Percentiles rank a stretch among this genome's conserved stretches.
phyloP scores from a whole-genome alignment of 35 echinoderm and acorn worm genomes.

The Eucidaris tribuloides region DNA sequence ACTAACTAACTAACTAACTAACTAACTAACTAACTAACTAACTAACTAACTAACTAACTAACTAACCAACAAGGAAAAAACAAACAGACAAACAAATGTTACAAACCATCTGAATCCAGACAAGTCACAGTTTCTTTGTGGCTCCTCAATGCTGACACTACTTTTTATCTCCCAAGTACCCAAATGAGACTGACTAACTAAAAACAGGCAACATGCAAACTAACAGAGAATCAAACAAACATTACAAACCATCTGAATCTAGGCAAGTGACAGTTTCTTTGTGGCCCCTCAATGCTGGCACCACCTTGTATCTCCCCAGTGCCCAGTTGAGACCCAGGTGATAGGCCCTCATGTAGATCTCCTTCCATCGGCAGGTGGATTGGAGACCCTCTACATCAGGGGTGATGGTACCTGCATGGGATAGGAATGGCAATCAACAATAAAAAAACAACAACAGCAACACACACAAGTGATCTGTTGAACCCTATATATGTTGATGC shows the following conservation, averaged over 20 bases:
- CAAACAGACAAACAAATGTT: too few relatives aligned
- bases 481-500: too few relatives aligned
- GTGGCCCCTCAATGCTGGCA: constrained; percentile 53
- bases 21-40: neutral
- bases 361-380: constrained; percentile 65
- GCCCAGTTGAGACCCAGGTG: constrained; percentile 63
- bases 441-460: too few relatives aligned
- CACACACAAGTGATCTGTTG: too few relatives aligned
- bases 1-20: neutral
- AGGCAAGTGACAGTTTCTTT: constrained; percentile 53
- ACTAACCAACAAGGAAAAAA: neutral
- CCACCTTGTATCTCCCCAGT: constrained; percentile 38
- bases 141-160: constrained; percentile 45
- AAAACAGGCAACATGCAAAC: too few relatives aligned
- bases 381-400: neutral
- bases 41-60: neutral
- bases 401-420: neutral
- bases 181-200: constrained; percentile 53
- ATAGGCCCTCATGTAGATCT: constrained; percentile 70
- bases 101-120: too few relatives aligned
- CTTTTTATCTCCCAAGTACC: constrained; percentile 38
- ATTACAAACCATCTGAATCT: constrained; percentile 54
- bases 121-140: constrained; percentile 57
- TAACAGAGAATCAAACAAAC: too few relatives aligned
- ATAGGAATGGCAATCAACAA: neutral